Percentiles rank a stretch among this genome's conserved stretches.
Conservation (phyloP, 2,113 vertebrate species). For the Clarias macrocephalus region DNA sequence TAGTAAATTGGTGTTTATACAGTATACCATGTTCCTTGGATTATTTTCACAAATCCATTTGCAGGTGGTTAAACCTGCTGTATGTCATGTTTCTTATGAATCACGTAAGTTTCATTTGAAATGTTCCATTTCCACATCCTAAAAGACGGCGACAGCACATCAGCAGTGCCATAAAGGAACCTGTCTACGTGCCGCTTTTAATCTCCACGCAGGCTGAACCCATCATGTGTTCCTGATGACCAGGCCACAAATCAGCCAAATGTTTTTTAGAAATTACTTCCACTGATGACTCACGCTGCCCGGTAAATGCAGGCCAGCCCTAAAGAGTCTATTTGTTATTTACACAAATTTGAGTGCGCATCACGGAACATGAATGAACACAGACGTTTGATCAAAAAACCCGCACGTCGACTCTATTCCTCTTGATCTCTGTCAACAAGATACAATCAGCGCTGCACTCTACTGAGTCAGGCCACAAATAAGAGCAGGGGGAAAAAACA, state of each 20-base stretch:
- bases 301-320: not conserved
- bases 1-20: not conserved
- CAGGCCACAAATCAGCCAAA: not conserved
- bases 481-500: not conserved
- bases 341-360: conserved; percentile 23
- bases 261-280: not conserved
- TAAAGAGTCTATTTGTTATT: conserved; percentile 7
- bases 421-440: conserved; percentile 8
- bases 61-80: not conserved
- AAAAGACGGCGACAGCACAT: not conserved
- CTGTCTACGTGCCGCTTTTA: conserved; percentile 9
- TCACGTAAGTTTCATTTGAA: not conserved
- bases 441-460: not conserved
- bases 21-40: not conserved
- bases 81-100: not conserved
- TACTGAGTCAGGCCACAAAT: not conserved
- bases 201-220: not conserved
- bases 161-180: conserved; percentile 9
- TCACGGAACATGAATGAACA: not conserved
- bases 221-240: conserved; percentile 11
- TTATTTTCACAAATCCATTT: not conserved
- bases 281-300: not conserved
- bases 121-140: not conserved
- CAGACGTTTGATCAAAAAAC: not conserved
- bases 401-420: not conserved